Evolutionary conservation across 2,888 invertebrate species (phyloP), one percentile per base, ranked within the genome.

Genomic region (Nezara viridula): DNA sequence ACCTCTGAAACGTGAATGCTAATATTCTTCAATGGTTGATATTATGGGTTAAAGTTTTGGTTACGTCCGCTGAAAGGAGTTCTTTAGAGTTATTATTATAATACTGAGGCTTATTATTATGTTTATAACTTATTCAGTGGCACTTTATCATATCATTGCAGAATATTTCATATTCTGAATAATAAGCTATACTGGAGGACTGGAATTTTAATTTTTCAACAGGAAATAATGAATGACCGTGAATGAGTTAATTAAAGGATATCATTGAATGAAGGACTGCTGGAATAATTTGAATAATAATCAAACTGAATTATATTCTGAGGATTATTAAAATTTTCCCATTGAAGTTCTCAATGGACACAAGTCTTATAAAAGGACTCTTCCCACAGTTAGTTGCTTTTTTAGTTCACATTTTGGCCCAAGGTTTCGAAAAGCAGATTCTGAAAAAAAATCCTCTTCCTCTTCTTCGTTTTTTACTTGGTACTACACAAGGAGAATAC

Each of bases 231-330:
- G 27, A 55, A 55, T 55, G 55, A 55, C 55, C 55, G 44, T 7
- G 44, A 44, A 55, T 55, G n/a, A 55, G 9, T 21, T 52, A 52
- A 52, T 55, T 27, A 27, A 27, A 12, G 21, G 27, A 12, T 55
- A 27, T 27, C 27, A 55, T 55, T 27, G 55, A 55, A 55, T n/a
- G 55, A 55, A 27, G 55, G 27, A 55, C n/a, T 55, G 1, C n/a
- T 55, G 55, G n/a, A 55, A 55, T 27, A 55, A 55, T 55, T 55
- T 55, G 55, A 55, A 55, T 55, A 55, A 55, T 55, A 55, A 55
- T 12, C 16, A 55, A 55, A 55, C 9, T 55, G n/a, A 27, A 3
- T 52, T 52, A 24, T 24, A 52, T 27, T 27, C n/a, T 27, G n/a
- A 55, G 55, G 2, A 55, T n/a, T 55, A 55, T n/a, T 55, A 55